Evolutionary conservation across 1,140 invertebrate species (phyloP).

Genomic region (Mizuhopecten yessoensis): DNA sequence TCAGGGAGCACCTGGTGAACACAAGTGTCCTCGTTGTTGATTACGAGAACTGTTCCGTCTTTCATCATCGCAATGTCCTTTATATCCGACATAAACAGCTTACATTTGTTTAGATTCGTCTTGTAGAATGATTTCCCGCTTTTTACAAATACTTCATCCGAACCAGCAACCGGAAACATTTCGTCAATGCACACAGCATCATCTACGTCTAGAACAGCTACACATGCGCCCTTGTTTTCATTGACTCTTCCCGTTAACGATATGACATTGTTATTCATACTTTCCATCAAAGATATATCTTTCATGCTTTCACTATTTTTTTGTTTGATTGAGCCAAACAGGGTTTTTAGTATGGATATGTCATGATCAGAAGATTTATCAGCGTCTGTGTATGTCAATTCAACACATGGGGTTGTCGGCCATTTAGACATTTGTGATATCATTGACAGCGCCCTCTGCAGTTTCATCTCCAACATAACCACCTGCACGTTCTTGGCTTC

Average conservation of each 20-base stretch:
- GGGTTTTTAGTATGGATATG: neutral
- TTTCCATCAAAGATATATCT: neutral
- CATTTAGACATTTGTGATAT: neutral
- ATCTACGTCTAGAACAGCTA: neutral
- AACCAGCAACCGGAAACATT: neutral
- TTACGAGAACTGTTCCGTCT: neutral
- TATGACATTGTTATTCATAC: neutral
- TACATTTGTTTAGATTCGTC: neutral
- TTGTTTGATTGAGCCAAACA: constrained; percentile 18
- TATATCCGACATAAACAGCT: neutral
- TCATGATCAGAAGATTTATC: neutral
- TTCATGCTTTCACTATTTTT: neutral
- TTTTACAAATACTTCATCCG: neutral
- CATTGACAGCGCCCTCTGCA: neutral
- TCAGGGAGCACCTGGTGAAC: neutral
- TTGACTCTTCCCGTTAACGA: neutral
- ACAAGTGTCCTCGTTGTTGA: neutral
- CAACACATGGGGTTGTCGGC: neutral
- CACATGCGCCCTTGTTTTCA: neutral
- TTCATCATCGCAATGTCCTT: neutral
- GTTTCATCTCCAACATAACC: neutral
- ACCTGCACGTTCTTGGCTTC: neutral
- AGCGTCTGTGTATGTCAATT: neutral
- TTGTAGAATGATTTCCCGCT: neutral
- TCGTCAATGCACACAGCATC: neutral